These are phyloP conservation scores for Oreocharis arfaki DNA, from an alignment of 2,113 vertebrate genomes.

Conservation along the genomic window DNA sequence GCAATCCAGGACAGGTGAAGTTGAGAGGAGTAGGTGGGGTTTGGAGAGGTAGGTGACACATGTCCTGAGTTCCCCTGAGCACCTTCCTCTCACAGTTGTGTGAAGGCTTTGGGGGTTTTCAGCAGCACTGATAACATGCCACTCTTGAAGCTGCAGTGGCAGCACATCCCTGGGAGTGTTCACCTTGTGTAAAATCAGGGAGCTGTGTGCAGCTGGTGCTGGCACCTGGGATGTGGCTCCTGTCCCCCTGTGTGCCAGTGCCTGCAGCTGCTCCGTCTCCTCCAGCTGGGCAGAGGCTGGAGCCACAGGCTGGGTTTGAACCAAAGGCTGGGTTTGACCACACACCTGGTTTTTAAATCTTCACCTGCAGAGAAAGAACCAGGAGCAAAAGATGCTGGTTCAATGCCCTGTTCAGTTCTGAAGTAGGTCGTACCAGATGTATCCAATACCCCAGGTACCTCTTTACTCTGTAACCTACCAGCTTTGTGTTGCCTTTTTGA, in stretches of 20 bases:
- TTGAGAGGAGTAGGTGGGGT: background rate
- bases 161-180: background rate
- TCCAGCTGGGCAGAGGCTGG: background rate
- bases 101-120: background rate
- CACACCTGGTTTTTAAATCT: background rate
- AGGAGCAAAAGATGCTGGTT: background rate
- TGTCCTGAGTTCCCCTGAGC: background rate
- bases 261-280: background rate
- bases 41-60: background rate
- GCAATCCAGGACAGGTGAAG: background rate
- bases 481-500: background rate
- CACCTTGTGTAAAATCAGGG: accelerated
- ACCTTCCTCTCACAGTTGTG: background rate
- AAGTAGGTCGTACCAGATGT: accelerated
- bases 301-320: background rate
- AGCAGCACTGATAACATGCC: accelerated
- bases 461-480: background rate
- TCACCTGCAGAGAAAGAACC: background rate
- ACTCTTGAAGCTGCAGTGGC: background rate
- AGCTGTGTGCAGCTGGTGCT: background rate
- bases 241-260: background rate
- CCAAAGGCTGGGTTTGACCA: background rate
- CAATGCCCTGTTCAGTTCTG: background rate
- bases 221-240: background rate
- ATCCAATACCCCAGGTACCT: too few relatives aligned